Base-by-base conservation (phyloP, 2,888 invertebrate genomes). In the Chrysodeixis includens region DNA sequence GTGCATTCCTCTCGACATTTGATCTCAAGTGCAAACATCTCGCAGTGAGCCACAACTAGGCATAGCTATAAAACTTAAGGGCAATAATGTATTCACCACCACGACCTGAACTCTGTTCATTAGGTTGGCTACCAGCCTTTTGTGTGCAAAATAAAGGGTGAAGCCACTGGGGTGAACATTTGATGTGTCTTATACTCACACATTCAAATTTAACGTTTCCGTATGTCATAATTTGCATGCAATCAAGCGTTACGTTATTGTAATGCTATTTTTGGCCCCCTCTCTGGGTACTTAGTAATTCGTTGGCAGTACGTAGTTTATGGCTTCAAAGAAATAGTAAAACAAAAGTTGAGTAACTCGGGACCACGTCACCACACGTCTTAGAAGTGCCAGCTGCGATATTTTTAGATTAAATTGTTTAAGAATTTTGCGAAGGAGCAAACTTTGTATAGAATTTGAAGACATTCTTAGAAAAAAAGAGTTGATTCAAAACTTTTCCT, bases 151-250 rank as follows among this genome's bases (percentile, higher is more conserved):
- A 88, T 89, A 89, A 90, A 90, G 90, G 90, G 90, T 86, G 83
- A 83, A 82, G 69, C 70, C 81, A 81, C 82, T 76, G 69, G 88
- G 88, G 89, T 86, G 88, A 82, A 78, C 70, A 70, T 68, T 75
- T 75, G 68, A 81, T 82, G 83, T 82, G 82, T 84, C 85, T 87
- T 83, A 79, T 71, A 75, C 79, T 77, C 86, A 81, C 80, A 83
- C 80, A 85, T 74, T 85, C 86, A 87, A 88, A 88, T 87, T 88
- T 85, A 83, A 83, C 83, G 83, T 87, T 89, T 88, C 89, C 88
- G 70, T 87, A 83, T 87, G 86, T 86, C 86, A 85, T 88, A 88
- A 90, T 90, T 89, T 89, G 89, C 89, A 88, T 90, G 88, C 84
- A 89, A 90, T 90, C 90, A 90, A 86, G 86, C 85, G 87, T 88